Conservation (phyloP, 1,140 invertebrate species). For the Leptoteleia sp. region DNA sequence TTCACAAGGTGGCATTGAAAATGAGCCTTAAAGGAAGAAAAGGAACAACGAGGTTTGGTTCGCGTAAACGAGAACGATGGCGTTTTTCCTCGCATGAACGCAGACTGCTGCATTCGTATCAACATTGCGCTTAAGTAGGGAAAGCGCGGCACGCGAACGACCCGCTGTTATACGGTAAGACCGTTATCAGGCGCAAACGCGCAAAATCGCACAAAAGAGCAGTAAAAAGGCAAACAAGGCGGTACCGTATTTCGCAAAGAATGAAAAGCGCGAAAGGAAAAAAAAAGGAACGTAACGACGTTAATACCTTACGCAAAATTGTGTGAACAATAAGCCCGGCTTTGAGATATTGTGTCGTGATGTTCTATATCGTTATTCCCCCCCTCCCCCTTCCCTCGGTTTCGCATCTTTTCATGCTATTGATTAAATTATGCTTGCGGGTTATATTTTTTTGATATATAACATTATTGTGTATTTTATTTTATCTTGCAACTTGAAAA, state of each 20-base stretch:
- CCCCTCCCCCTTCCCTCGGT: too few species aligned
- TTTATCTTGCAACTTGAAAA: too few species aligned
- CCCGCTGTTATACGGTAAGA: conserved; percentile 21
- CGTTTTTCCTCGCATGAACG: conserved; percentile 59
- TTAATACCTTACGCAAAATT: conserved; percentile 17
- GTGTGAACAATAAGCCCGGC: conserved; percentile 38
- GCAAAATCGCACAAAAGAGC: conserved; percentile 51
- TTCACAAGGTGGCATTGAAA: conserved; percentile 52
- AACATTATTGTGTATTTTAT: too few species aligned
- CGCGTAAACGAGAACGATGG: conserved; percentile 55
- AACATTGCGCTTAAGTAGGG: conserved; percentile 49
- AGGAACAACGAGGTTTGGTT: conserved; percentile 57
- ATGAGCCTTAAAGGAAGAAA: conserved; percentile 34
- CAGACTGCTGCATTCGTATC: conserved; percentile 57
- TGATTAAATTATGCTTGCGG: too few species aligned
- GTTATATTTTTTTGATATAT: too few species aligned
- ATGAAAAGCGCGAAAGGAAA: conserved; percentile 24
- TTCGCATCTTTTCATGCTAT: too few species aligned
- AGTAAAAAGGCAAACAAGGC: conserved; percentile 52
- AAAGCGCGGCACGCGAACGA: conserved; percentile 50
- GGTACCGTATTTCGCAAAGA: conserved; percentile 38
- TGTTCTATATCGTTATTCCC: too few species aligned
- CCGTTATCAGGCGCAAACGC: conserved; percentile 54
- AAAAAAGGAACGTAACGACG: conserved; percentile 48
- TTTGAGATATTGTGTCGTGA: too few species aligned